phyloP scores from a whole-genome alignment of 1,140 invertebrate genomes.

The Pogonus chalceus region DNA sequence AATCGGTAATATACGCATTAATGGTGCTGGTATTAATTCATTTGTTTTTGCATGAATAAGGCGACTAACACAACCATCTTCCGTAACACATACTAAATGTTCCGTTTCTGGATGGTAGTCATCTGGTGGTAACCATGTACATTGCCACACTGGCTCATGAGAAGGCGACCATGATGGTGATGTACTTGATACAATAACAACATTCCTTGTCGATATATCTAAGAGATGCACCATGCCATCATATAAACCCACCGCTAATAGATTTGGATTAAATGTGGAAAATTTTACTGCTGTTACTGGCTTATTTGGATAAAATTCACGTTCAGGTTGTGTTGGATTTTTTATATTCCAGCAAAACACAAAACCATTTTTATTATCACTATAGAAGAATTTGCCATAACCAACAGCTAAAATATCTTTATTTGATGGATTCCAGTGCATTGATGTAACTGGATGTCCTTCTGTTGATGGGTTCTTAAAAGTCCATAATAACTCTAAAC shows the following conservation, averaged over 20 bases:
- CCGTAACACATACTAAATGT: conserved; percentile 8
- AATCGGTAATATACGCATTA: conserved; percentile 50
- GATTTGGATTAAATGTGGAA: conserved; percentile 54
- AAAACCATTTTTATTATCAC: conserved; percentile 44
- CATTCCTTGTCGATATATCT: conserved; percentile 47
- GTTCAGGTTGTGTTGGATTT: conserved; percentile 74
- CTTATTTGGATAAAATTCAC: conserved; percentile 52
- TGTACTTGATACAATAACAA: conserved; percentile 29
- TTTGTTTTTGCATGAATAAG: conserved; percentile 33
- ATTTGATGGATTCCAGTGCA: conserved; percentile 55
- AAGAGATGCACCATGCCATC: conserved; percentile 66
- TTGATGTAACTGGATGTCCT: conserved; percentile 40
- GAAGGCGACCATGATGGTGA: conserved; percentile 34
- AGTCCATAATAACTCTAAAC: conserved; percentile 52
- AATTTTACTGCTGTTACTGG: conserved; percentile 66
- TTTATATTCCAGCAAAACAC: conserved; percentile 76
- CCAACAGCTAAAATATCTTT: conserved; percentile 55
- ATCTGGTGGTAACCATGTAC: conserved; percentile 38
- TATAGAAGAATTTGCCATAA: conserved; percentile 53
- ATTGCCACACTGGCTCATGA: conserved; percentile 57
- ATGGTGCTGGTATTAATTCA: conserved; percentile 43
- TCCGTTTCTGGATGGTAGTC: background rate
- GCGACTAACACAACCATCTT: conserved; percentile 30
- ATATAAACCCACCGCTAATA: conserved; percentile 67
- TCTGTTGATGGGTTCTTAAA: conserved; percentile 39